Conservation (phyloP, 2,888 invertebrate genomes). For the Leptura quadrifasciata region DNA sequence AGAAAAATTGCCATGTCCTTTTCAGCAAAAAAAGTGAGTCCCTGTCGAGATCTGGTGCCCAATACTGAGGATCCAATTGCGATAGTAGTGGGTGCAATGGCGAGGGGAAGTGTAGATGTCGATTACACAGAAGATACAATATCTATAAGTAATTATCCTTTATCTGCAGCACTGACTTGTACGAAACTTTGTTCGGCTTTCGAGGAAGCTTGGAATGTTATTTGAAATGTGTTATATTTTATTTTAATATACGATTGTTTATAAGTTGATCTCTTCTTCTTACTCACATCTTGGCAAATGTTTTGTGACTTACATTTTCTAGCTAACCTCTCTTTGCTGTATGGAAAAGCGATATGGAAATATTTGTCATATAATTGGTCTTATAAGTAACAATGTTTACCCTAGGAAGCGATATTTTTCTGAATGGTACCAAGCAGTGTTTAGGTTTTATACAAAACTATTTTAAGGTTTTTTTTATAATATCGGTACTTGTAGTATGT, state of each 20-base stretch:
- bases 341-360: no score
- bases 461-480: no score
- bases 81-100: slow-evolving; percentile 96
- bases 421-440: no score
- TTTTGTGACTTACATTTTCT: no score
- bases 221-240: slow-evolving; percentile 70
- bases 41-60: slow-evolving; percentile 87
- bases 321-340: no score
- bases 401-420: no score
- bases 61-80: slow-evolving; percentile 88
- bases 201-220: slow-evolving; percentile 93
- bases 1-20: slow-evolving; percentile 93
- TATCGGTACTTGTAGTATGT: no score
- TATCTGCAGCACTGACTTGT: slow-evolving; percentile 97
- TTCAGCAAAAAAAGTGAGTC: slow-evolving; percentile 82
- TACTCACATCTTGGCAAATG: no score
- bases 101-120: slow-evolving; percentile 91
- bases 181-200: slow-evolving; percentile 95
- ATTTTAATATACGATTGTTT: not conserved
- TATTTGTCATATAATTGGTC: no score
- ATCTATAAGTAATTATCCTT: slow-evolving; percentile 96
- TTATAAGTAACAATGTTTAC: no score
- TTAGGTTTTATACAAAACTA: no score
- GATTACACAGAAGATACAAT: slow-evolving; percentile 94
- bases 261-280: not conserved